Evolutionary conservation across 1,140 invertebrate species (phyloP), one percentile per base, ranked within the genome.

Genomic region (Drosophila gunungcola): DNA sequence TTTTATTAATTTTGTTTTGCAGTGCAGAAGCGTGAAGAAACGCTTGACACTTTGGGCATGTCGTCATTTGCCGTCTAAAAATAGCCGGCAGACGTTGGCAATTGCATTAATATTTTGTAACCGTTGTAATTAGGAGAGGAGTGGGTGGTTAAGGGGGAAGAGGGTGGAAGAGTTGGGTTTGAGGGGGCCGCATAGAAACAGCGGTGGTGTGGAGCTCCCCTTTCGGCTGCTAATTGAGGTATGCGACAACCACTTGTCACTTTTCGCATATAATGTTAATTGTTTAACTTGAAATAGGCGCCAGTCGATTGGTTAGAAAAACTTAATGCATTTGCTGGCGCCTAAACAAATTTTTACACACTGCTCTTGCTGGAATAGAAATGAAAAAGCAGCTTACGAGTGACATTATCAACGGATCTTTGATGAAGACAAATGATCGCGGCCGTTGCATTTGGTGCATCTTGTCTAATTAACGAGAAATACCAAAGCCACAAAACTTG

Each of bases 221-320:
- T 73, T 81, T 75, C 36, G 70, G 51, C 64, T 62, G 79, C 80
- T 86, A 86, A 86, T 86, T 86, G 83, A 86, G 83, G 83, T 86
- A 86, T 86, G 83, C 84, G 84, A 73, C 82, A 70, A 68, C 78
- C 83, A 86, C 82, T 86, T 86, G 83, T 88, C 83, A 86, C 83
- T 73, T 86, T 85, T 85, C 86, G 86, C 79, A 81, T 68, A 82
- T 79, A 88, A 82, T 88, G 88, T 76, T 79, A 83, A 86, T 86
- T 86, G 83, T 70, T 79, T 77, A 88, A 83, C 79, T 88, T 52
- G 64, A 65, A 76, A 79, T 79, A 86, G 83, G 83, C 83, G 83
- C 83, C 83, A 83, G 64, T 63, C 67, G 64, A 73, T 38, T 5
- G 56, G 60, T 34, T 52, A 45, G 25, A 54, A 45, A 49, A 41